Evolutionary conservation across 1,140 invertebrate genomes (phyloP).

Genomic region (Trichomalopsis sarcophagae): DNA sequence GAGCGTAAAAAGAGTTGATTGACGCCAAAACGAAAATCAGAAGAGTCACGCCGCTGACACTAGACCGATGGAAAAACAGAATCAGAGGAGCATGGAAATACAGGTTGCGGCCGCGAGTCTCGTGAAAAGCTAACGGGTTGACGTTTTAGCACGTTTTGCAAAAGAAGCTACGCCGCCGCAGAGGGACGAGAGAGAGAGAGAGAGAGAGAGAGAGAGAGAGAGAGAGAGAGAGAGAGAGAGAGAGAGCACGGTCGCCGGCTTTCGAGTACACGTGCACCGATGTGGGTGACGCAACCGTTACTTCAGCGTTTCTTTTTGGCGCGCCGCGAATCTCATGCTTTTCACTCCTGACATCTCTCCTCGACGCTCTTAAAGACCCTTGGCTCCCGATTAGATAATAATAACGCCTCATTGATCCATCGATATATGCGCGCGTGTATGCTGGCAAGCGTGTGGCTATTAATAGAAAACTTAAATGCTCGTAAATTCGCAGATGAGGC

Average conservation of each 20-base stretch:
- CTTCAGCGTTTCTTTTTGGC: constrained; percentile 25
- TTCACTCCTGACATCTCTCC: neutral
- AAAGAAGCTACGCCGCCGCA: neutral
- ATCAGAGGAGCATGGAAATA: neutral
- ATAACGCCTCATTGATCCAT: constrained; percentile 26
- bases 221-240: neutral
- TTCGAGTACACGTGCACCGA: constrained; percentile 19
- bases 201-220: neutral
- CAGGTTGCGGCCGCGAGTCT: neutral
- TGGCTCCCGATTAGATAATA: constrained; percentile 34
- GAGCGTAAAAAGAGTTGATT: neutral
- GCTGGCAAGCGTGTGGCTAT: neutral
- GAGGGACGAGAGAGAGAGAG: neutral
- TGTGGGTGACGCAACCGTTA: constrained; percentile 43
- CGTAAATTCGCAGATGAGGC: neutral
- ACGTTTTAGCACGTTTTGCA: constrained; percentile 20
- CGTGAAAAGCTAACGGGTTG: constrained; percentile 31
- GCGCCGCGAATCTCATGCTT: neutral
- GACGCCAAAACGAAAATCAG: neutral
- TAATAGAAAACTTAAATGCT: constrained; percentile 32
- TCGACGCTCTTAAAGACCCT: neutral
- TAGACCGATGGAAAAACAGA: neutral
- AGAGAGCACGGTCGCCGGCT: neutral
- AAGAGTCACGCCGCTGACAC: neutral
- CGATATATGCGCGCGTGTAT: neutral